Percentiles rank a stretch among this genome's conserved stretches.
phyloP scores from a whole-genome alignment of 2,888 invertebrate genomes.

The Atethmia centrago region DNA sequence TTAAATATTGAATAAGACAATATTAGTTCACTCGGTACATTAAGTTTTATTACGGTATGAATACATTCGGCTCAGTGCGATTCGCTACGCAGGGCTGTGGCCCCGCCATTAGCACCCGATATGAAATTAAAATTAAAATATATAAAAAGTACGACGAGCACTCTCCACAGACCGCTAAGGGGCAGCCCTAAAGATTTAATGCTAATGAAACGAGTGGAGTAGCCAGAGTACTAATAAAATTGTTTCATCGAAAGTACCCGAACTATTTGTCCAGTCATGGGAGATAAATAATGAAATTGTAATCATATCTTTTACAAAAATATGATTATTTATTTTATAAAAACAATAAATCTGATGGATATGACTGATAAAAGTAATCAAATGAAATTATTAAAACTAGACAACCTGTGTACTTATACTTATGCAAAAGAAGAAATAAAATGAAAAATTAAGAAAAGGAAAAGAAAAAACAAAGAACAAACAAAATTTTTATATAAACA shows the following conservation, averaged over 20 bases:
- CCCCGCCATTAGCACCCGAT: constrained; percentile 89
- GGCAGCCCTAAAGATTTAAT: constrained; percentile 88
- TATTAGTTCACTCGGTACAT: constrained; percentile 90
- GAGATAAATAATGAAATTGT: background rate
- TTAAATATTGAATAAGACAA: constrained; percentile 90
- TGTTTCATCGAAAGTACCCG: background rate
- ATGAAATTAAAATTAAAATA: constrained; percentile 91
- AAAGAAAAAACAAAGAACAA: constrained; percentile 9
- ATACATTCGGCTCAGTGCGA: constrained; percentile 86
- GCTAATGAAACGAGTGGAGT: constrained; percentile 77
- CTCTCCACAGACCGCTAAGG: constrained; percentile 89
- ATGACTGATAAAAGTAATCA: background rate
- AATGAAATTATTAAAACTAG: background rate
- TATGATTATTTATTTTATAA: background rate
- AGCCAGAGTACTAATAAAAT: constrained; percentile 24
- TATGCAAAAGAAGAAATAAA: background rate
- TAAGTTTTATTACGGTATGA: constrained; percentile 89
- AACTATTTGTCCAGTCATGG: background rate
- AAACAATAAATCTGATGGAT: background rate
- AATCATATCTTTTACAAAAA: background rate
- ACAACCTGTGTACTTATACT: no score
- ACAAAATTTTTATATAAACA: constrained; percentile 39
- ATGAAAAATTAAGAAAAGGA: background rate
- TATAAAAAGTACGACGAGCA: constrained; percentile 88
- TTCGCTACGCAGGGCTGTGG: constrained; percentile 89